These are phyloP conservation scores for Zosterops borbonicus DNA, from an alignment of 2,113 vertebrate genomes.

Conservation along the genomic window DNA sequence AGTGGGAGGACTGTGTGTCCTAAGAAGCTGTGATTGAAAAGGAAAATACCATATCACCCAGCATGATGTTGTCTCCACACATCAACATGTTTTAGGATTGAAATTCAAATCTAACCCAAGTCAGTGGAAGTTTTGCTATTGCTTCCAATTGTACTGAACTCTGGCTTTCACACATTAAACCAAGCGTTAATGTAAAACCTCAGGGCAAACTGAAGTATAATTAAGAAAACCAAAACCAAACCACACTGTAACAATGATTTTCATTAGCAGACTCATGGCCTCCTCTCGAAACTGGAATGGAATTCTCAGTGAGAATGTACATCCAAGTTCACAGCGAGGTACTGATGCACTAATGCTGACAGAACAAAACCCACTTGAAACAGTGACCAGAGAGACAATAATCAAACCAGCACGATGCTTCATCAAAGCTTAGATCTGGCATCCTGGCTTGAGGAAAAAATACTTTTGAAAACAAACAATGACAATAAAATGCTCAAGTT, in stretches of 20 bases:
- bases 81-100: neutral
- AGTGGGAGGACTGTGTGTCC: neutral
- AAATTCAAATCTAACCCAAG: neutral
- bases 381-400: neutral
- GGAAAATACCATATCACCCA: neutral
- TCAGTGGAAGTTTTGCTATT: constrained; percentile 9
- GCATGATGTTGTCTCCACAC: neutral
- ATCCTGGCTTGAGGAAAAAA: neutral
- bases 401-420: neutral
- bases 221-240: constrained; percentile 9
- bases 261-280: neutral
- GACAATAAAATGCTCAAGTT: neutral
- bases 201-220: neutral
- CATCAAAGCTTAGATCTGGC: neutral
- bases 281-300: neutral
- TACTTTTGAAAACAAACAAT: neutral
- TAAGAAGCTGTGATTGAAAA: neutral
- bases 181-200: neutral
- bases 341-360: neutral
- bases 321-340: neutral
- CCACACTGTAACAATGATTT: neutral
- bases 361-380: neutral
- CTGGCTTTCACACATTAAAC: neutral
- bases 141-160: neutral
- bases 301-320: neutral